phyloP scores from a whole-genome alignment of 2,113 vertebrate species.

The Regulus satrapa region DNA sequence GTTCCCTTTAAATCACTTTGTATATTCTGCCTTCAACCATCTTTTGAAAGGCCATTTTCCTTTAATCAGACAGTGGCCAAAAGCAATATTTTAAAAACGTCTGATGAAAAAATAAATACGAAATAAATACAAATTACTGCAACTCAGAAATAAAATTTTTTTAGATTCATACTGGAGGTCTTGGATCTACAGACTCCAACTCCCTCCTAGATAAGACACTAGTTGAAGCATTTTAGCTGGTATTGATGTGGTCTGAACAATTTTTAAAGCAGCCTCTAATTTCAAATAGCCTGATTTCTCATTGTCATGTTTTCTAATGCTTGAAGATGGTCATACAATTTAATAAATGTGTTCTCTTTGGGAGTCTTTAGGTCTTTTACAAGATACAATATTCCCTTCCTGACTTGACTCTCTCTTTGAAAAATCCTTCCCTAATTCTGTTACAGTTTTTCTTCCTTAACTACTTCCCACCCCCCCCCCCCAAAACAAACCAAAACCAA shows the following conservation, averaged over 20 bases:
- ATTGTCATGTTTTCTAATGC: neutral
- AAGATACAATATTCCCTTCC: neutral
- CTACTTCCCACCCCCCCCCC: neutral
- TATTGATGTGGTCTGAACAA: neutral
- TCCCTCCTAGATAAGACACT: neutral
- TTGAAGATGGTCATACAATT: neutral
- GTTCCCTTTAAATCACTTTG: neutral
- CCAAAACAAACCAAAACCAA: too few species aligned
- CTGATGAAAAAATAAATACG: neutral
- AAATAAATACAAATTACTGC: neutral
- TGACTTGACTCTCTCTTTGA: neutral
- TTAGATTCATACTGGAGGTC: neutral
- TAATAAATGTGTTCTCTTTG: neutral
- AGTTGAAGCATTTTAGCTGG: neutral
- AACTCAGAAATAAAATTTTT: neutral
- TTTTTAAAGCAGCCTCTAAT: neutral
- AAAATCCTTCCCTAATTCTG: neutral
- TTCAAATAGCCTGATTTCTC: neutral
- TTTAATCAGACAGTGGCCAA: neutral
- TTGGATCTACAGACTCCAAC: neutral
- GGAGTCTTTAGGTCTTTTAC: neutral
- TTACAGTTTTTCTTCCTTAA: neutral
- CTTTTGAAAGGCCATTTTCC: neutral
- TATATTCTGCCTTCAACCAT: neutral
- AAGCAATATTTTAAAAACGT: neutral